Percentiles rank a stretch among this genome's conserved stretches.
Evolutionary conservation across 2,113 vertebrate species (phyloP).

Genomic region (Vicugna pacos): DNA sequence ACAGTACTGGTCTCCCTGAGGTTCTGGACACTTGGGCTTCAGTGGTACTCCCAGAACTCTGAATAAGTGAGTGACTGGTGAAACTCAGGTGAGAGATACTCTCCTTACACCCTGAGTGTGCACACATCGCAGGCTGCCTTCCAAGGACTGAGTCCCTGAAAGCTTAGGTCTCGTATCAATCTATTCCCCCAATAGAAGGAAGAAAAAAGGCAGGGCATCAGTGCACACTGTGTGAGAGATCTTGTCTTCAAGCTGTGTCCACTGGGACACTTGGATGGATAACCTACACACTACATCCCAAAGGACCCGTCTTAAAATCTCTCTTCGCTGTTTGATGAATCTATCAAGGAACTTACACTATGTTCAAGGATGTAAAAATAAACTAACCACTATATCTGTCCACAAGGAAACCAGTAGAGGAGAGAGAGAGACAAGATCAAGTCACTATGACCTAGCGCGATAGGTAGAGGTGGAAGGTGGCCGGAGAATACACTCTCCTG

Average conservation of each 20-base stretch:
- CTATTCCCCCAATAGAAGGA: background rate
- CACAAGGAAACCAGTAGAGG: background rate
- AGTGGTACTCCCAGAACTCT: background rate
- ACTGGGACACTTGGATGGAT: background rate
- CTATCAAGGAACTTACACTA: background rate
- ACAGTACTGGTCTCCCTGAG: background rate
- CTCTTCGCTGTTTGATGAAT: background rate
- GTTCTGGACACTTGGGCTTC: background rate
- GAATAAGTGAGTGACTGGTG: background rate
- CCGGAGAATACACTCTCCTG: fast-evolving
- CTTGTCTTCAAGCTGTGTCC: no score
- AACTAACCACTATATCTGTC: background rate
- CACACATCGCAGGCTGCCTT: background rate
- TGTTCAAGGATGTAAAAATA: background rate
- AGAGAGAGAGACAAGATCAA: background rate
- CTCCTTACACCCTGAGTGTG: background rate
- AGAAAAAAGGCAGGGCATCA: background rate
- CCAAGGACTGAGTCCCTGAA: no score
- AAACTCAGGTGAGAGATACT: background rate
- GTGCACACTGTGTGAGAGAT: no score
- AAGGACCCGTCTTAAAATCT: background rate
- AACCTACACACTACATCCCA: fast-evolving
- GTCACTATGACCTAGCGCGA: fast-evolving
- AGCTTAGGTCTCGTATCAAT: background rate
- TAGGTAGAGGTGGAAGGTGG: fast-evolving